A percentile compares a stretch with the other conserved stretches of the same genome.
Evolutionary conservation across 2,113 vertebrate species (phyloP).

Genomic region (Caretta caretta): DNA sequence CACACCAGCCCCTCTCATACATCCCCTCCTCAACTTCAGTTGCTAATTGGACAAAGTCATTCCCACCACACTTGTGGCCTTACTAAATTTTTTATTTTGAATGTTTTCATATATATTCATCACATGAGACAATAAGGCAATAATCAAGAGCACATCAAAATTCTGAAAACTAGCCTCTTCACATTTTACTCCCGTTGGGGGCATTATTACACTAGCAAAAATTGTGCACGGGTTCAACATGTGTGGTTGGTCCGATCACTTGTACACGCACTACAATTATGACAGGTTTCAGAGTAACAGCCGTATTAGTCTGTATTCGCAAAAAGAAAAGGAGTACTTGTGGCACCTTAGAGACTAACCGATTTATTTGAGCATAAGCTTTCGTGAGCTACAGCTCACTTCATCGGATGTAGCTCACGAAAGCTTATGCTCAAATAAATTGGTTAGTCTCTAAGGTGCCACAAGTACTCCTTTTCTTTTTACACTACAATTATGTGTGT

Average conservation of each 20-base stretch:
- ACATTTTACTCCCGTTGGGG: background rate
- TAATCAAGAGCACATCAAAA: background rate
- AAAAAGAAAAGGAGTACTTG: too few species aligned
- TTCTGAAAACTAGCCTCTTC: background rate
- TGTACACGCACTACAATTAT: background rate
- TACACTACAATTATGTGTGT: background rate
- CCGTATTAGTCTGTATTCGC: too few species aligned
- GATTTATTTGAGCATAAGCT: too few species aligned
- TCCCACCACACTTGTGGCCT: background rate
- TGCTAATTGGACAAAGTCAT: background rate
- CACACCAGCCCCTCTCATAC: accelerated
- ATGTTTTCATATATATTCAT: background rate
- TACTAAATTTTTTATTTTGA: background rate
- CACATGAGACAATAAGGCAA: background rate
- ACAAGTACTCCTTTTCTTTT: too few species aligned
- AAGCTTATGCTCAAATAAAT: too few species aligned
- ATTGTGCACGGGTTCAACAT: background rate
- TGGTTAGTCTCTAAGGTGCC: too few species aligned
- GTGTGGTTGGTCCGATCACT: background rate
- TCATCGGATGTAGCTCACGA: too few species aligned
- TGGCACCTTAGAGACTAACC: too few species aligned
- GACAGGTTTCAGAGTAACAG: too few species aligned
- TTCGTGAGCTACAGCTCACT: too few species aligned
- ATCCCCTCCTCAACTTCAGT: background rate
- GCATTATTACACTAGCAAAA: background rate